Conservation (phyloP, 2,113 vertebrate genomes). For the Pteronura brasiliensis region DNA sequence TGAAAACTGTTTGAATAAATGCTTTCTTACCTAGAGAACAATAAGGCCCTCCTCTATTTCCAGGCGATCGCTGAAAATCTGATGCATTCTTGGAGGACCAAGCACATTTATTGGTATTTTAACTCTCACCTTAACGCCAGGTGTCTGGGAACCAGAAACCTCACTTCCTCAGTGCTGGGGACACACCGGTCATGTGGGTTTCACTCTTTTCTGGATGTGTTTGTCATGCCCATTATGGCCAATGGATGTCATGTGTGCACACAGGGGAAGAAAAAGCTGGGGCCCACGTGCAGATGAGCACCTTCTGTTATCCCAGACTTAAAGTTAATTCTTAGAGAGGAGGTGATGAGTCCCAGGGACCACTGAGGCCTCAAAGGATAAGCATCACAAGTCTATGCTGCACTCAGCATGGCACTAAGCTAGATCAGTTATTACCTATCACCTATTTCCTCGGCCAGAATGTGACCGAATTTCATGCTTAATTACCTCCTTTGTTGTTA, state of each 20-base stretch:
- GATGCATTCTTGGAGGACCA: background rate
- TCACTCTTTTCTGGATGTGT: background rate
- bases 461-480: background rate
- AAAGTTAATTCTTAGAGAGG: background rate
- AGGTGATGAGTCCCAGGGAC: background rate
- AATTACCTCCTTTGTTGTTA: background rate
- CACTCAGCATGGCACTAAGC: no score
- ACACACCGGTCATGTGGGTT: background rate
- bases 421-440: background rate
- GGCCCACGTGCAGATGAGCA: background rate
- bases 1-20: conserved; percentile 8
- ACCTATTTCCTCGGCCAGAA: background rate
- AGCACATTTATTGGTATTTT: background rate
- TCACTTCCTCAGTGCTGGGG: background rate
- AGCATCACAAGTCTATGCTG: background rate
- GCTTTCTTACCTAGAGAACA: conserved; percentile 12
- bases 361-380: background rate
- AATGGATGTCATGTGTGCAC: background rate
- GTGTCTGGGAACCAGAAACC: background rate
- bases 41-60: background rate
- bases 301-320: background rate
- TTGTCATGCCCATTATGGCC: background rate
- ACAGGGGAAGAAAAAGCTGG: background rate
- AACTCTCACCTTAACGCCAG: background rate
- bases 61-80: background rate